Conservation (phyloP, 2,797 vertebrate species). For the Austrolebias charrua region DNA sequence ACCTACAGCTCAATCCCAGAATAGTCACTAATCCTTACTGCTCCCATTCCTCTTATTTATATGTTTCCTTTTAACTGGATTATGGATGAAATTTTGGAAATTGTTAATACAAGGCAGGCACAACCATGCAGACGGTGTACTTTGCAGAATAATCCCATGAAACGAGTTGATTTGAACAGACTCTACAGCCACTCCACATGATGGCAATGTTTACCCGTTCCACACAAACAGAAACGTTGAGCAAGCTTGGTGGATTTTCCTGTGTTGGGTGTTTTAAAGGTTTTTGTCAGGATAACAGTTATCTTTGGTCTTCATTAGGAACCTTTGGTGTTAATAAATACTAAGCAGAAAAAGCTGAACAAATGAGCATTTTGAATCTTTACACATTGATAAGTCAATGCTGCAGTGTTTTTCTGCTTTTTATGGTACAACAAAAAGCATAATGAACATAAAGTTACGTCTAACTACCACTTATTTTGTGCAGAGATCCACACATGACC, state of each 20-base stretch:
- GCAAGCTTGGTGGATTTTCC: background rate
- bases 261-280: background rate
- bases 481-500: background rate
- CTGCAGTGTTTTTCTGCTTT: no score
- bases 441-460: no score
- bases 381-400: background rate
- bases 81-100: background rate
- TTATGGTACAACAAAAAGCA: no score
- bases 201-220: conserved; percentile 42
- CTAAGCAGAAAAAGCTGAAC: background rate
- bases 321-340: background rate
- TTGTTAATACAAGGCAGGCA: background rate
- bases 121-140: accelerated
- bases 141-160: background rate
- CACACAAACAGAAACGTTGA: background rate
- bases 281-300: background rate
- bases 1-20: conserved; percentile 50
- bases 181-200: conserved; percentile 43
- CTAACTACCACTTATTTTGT: conserved; percentile 1
- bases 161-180: background rate
- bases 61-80: background rate
- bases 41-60: background rate
- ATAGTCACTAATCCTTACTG: background rate
- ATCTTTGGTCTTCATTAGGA: no score
- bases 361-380: background rate